Conservation (phyloP, 2,113 vertebrate species). For the Hylia prasina region DNA sequence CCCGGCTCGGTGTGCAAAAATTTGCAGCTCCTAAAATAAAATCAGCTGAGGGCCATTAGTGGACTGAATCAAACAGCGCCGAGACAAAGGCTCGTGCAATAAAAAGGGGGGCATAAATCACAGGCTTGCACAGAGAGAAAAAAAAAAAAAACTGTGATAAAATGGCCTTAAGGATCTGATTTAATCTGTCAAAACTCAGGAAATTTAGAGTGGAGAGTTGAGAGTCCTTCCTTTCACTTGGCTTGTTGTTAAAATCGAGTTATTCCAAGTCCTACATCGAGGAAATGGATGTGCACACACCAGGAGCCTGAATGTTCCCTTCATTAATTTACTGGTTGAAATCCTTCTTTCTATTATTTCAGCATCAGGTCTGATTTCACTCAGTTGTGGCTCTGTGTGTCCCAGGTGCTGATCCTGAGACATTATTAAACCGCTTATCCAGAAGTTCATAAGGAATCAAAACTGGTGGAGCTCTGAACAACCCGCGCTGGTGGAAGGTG, state of each 20-base stretch:
- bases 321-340: background rate
- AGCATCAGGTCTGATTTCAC: background rate
- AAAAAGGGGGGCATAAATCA: slow-evolving; percentile 31
- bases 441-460: background rate
- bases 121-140: background rate
- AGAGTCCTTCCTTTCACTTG: background rate
- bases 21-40: slow-evolving; percentile 51
- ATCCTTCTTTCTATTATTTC: background rate
- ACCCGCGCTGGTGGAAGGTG: background rate
- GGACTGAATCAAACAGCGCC: background rate
- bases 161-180: slow-evolving; percentile 34
- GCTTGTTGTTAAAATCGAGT: background rate
- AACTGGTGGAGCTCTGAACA: accelerated
- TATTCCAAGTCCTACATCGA: background rate
- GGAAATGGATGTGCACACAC: background rate
- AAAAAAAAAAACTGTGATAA: background rate
- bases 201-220: background rate
- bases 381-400: background rate
- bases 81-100: slow-evolving; percentile 32
- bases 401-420: background rate
- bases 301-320: background rate
- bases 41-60: slow-evolving; percentile 18
- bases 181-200: slow-evolving; percentile 6
- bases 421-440: background rate
- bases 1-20: background rate